Evolutionary conservation across 2,888 invertebrate genomes (phyloP), one percentile per base, ranked within the genome.

Genomic region (Erebia epiphron): DNA sequence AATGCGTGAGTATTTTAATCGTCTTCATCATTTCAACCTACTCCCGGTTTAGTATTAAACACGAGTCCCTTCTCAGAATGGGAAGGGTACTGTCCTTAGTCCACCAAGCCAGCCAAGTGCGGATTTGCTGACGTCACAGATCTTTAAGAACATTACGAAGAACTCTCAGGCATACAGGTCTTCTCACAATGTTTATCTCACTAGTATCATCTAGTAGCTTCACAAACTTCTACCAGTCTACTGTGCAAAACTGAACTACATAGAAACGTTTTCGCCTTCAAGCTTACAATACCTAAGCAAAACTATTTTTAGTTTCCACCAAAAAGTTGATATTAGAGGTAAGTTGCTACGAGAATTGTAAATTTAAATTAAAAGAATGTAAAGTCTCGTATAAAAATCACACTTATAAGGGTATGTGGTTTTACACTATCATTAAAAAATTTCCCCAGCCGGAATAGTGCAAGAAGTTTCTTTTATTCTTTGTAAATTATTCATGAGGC

Each of bases 401-500:
- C 46, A 62, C 62, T 62, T 21, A 49, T 62, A 62, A 21, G 62
- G 14, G 14, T 62, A 46, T 49, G 46, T 46, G 46, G 49, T 49
- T 62, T 21, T 14, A 46, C 46, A 14, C 18, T 62, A 62, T 62
- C 62, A 46, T 49, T 62, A 49, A 62, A 62, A 49, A 49, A 60
- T 43, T n/a, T 60, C 46, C 62, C 49, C 18, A 13, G 46, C 18
- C 46, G 18, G 21, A 62, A 62, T 46, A 13, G 62, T 13, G 62
- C 18, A 62, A 49, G 80, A 80, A 83, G 83, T 83, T 82, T 86
- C 87, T 86, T 79, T 90, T 91, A n/a, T 87, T 86, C 88, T 81
- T 80, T 79, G 86, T 91, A 87, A 88, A 91, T 92, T 90, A 91
- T 92, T 92, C 90, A 91, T 91, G 91, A 88, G 86, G 88, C 86